Evolutionary conservation across 2,888 invertebrate species (phyloP).

Genomic region (Nudaria mundana): DNA sequence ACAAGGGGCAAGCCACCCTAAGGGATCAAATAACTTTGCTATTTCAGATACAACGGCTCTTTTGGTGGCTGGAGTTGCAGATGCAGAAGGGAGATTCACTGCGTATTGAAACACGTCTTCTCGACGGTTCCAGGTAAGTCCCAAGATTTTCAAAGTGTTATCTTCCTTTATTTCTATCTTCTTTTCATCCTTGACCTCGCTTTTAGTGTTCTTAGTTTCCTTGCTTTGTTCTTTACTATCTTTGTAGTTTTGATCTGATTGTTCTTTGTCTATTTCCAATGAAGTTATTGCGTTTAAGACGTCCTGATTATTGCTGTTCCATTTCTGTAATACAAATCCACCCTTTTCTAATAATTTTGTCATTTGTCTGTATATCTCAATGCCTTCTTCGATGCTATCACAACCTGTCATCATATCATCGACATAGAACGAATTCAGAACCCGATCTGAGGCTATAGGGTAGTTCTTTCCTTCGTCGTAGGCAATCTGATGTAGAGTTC

Average conservation of each 20-base stretch:
- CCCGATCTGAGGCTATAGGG: conserved; percentile 23
- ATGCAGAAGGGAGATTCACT: conserved; percentile 14
- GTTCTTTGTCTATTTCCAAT: neutral
- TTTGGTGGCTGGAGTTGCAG: conserved; percentile 9
- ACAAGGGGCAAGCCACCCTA: neutral
- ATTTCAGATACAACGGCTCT: neutral
- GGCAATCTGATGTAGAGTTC: conserved; percentile 31
- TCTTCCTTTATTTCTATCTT: conserved; percentile 3
- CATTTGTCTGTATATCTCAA: conserved; percentile 6
- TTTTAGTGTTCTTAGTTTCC: no score
- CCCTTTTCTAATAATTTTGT: conserved; percentile 5
- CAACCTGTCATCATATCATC: conserved; percentile 4
- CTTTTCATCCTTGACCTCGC: no score
- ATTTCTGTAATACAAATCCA: conserved; percentile 6
- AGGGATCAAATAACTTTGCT: neutral
- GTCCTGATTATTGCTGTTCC: conserved; percentile 7
- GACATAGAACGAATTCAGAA: conserved; percentile 13
- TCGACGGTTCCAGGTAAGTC: conserved; percentile 7
- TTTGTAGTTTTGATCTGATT: neutral
- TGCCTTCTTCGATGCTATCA: conserved; percentile 1
- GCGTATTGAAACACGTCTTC: conserved; percentile 16
- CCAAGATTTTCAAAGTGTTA: neutral
- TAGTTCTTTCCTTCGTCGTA: conserved; percentile 22
- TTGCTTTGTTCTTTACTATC: neutral
- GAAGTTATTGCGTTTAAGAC: conserved; percentile 1